Base-by-base conservation (phyloP, 2,888 invertebrate genomes). In the Melanargia galathea region DNA sequence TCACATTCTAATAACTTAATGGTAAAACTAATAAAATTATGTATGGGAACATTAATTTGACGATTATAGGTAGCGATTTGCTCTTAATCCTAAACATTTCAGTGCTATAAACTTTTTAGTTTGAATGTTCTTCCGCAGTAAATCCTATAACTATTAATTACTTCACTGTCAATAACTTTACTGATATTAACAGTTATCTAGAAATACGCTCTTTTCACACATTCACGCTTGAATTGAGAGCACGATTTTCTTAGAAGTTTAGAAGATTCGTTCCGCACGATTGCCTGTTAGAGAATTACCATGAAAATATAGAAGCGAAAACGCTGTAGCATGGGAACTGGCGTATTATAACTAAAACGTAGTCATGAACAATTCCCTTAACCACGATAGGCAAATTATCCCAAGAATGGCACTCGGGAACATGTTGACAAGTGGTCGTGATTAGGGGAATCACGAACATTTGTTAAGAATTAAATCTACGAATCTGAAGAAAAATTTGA, bases 181-280 rank as follows among this genome's bases (percentile, higher is more conserved):
- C 20, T 46, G 45, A 35, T 38, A 20, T 54, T 26, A 69, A 63
- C 57, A 64, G 64, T 65, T 70, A 62, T 66, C 62, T 56, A 65
- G 57, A 64, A 51, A 51, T 45, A 57, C 33, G 43, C 24, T 24
- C 45, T 24, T 46, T 68, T 73, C 69, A 69, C 68, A 65, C 65
- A 60, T 70, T 75, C 72, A 79, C 73, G 78, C 77, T 73, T 71
- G 70, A 73, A 64, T 75, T 68, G 71, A 64, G 70, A 69, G 69
- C 70, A 73, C 72, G 71, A 68, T 72, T 75, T 73, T 74, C 75
- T 72, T 71, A 67, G 72, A 66, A 71, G 69, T 74, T 66, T 69
- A 69, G 70, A 75, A 75, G 75, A 83, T 82, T 83, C 70, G 77
- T 76, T 83, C 73, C 76, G 80, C 81, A 78, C 79, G 82, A 77